Percentiles rank a stretch among this genome's conserved stretches.
Evolutionary conservation across 2,888 invertebrate genomes (phyloP).

Genomic region (Apotomis capreana): DNA sequence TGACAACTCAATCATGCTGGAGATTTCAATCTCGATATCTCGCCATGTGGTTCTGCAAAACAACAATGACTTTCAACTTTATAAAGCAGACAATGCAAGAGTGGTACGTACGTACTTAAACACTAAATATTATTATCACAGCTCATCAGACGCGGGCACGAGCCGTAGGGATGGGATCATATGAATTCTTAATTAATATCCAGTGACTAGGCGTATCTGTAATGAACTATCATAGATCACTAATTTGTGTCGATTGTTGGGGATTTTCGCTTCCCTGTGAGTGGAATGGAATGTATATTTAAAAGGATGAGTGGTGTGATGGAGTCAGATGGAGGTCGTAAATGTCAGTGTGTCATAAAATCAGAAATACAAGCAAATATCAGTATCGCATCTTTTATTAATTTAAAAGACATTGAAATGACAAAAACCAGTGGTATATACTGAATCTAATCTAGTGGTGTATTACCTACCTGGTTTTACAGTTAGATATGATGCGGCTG

Average conservation of each 20-base stretch:
- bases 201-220: slow-evolving; percentile 68
- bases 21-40: slow-evolving; percentile 73
- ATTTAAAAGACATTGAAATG: too few relatives aligned
- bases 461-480: too few relatives aligned
- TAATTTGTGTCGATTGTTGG: slow-evolving; percentile 66
- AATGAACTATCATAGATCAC: slow-evolving; percentile 53
- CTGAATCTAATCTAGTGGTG: too few relatives aligned
- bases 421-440: too few relatives aligned
- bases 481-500: too few relatives aligned
- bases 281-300: slow-evolving; percentile 13
- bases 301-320: slow-evolving; percentile 19
- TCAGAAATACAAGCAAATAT: neutral
- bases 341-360: neutral
- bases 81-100: slow-evolving; percentile 63
- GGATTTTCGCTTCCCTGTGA: slow-evolving; percentile 18
- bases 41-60: slow-evolving; percentile 66
- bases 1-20: slow-evolving; percentile 66
- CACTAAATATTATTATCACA: slow-evolving; percentile 59
- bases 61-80: slow-evolving; percentile 68
- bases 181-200: slow-evolving; percentile 75
- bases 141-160: slow-evolving; percentile 67
- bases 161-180: slow-evolving; percentile 58
- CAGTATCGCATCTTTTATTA: too few relatives aligned
- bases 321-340: neutral
- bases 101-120: slow-evolving; percentile 54